Base-by-base conservation (phyloP, 2,797 vertebrate genomes). In the Mus minutoides region DNA sequence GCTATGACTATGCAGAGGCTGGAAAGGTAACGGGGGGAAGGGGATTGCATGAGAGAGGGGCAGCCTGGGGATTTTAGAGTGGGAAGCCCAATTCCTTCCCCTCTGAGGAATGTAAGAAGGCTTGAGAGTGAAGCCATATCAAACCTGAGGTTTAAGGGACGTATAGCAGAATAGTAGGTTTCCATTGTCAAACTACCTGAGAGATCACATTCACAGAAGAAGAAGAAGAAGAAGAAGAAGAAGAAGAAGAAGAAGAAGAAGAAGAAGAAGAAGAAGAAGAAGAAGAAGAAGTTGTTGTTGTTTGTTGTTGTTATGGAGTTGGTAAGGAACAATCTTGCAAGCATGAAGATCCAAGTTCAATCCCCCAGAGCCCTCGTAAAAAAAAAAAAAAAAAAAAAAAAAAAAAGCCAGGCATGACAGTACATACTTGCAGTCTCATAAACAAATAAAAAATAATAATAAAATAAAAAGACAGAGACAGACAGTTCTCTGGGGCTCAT, bases 1-100 rank as follows among this genome's bases (percentile, higher is more conserved):
- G 99, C 99, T n/a, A 99, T 99, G 97, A 99, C 99, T 98, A 99
- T 99, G 99, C 99, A 99, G 98, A 99, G 99, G 98, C 99, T 99
- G 97, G 99, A 99, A 98, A 99, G 99, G 99, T 99, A 98, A 98
- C 0, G 0, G 31, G 16, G 78, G 46, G 10, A 1, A 8, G 13
- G 11, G 4, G 10, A 0, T 17, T 0, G 1, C 21, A 1, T 40
- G 43, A 19, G 1, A 2, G 26, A 31, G 14, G 16, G 56, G 16
- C 58, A 12, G 31, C 10, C n/a, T 40, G 46, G 52, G 64, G 13
- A 19, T 11, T 4, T 11, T 26, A 34, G 14, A 24, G 4, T 3
- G 1, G 26, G 49, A 37, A 60, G 24, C 3, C n/a, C 46, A 11
- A 24, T 34, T 76, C 8, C 0, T 37, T 10, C 34, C 17, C n/a